Evolutionary conservation across 2,797 vertebrate genomes (phyloP).

Genomic region (Aplochiton taeniatus): DNA sequence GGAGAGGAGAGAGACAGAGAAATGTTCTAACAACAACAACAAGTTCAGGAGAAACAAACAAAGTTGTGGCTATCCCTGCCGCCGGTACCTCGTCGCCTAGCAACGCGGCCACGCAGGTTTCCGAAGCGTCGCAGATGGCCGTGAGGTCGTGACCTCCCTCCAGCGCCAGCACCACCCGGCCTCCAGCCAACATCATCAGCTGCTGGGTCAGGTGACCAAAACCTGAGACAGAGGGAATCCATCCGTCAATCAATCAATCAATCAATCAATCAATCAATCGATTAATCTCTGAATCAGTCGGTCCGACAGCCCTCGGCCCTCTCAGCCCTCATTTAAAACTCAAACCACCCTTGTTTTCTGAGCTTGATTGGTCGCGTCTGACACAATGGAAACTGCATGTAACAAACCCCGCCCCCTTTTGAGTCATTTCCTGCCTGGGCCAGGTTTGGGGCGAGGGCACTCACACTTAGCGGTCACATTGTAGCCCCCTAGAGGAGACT

Average conservation of each 20-base stretch:
- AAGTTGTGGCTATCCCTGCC: not conserved
- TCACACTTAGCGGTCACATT: constrained; percentile 94
- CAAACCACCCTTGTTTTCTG: no score
- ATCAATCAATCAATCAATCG: not conserved
- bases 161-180: constrained; percentile 90
- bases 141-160: constrained; percentile 93
- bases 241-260: constrained; percentile 1
- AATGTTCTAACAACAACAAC: not conserved
- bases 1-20: not conserved
- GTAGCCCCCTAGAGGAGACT: constrained; percentile 93
- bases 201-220: constrained; percentile 93
- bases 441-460: no score
- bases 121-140: constrained; percentile 92
- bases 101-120: constrained; percentile 88
- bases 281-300: no score
- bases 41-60: no score
- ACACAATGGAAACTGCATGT: no score
- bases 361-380: no score
- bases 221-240: constrained; percentile 69
- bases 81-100: constrained; percentile 85
- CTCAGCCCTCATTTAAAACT: no score
- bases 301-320: no score
- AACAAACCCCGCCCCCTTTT: no score
- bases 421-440: no score
- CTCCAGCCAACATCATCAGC: constrained; percentile 90